These are phyloP conservation scores for Tolypeutes matacus DNA, from an alignment of 2,797 vertebrate species.

Conservation along the genomic window DNA sequence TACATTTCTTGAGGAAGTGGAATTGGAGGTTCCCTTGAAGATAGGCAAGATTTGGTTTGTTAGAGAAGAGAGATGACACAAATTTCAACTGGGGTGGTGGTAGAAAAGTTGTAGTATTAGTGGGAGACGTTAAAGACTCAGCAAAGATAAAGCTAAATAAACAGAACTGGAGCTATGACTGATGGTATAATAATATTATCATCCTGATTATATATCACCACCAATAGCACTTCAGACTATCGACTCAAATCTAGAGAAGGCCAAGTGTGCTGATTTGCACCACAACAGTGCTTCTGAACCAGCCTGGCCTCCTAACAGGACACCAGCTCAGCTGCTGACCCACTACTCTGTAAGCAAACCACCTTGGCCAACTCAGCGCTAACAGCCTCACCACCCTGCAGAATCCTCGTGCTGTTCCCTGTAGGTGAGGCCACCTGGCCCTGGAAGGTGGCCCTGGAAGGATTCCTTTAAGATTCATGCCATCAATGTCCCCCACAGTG, in stretches of 20 bases:
- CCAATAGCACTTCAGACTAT: background rate
- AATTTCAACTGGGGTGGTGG: background rate
- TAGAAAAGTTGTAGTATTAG: background rate
- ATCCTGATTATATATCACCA: background rate
- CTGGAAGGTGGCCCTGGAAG: background rate
- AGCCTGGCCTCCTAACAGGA: constrained; percentile 35
- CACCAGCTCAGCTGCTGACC: background rate
- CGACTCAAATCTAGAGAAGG: background rate
- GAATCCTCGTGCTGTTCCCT: constrained; percentile 23
- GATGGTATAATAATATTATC: background rate
- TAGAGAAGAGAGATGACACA: background rate
- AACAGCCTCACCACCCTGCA: background rate
- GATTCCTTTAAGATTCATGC: constrained; percentile 23
- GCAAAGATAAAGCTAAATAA: constrained; percentile 10
- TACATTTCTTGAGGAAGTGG: background rate
- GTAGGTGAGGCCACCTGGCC: constrained; percentile 66
- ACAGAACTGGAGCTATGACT: background rate
- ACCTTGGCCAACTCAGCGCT: background rate
- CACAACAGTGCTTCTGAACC: background rate
- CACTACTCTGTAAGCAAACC: constrained; percentile 35
- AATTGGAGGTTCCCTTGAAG: background rate
- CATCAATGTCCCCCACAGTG: background rate
- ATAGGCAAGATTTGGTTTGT: background rate
- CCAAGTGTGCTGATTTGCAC: background rate
- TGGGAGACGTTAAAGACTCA: background rate